Evolutionary conservation across 2,797 vertebrate genomes (phyloP).

Genomic region (Sebastes diploproa): DNA sequence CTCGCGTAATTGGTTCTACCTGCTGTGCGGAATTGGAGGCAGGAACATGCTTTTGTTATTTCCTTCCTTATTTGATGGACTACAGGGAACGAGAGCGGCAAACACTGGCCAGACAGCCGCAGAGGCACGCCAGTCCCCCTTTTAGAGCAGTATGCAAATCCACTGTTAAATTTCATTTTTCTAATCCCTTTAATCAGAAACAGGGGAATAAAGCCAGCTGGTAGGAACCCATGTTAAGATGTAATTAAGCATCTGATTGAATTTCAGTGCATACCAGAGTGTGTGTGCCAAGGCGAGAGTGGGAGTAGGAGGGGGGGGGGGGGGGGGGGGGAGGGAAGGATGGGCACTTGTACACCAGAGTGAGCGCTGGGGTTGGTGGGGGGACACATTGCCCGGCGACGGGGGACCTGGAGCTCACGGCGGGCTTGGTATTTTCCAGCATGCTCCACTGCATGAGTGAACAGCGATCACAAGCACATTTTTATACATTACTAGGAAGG

Average conservation of each 20-base stretch:
- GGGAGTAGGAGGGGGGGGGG: slow-evolving; percentile 17
- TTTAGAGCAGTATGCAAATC: slow-evolving; percentile 89
- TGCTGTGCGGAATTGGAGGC: slow-evolving; percentile 34
- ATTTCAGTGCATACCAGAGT: slow-evolving; percentile 90
- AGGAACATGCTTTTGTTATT: slow-evolving; percentile 29
- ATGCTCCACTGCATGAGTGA: slow-evolving; percentile 71
- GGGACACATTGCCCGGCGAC: slow-evolving; percentile 65
- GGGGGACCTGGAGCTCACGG: slow-evolving; percentile 66
- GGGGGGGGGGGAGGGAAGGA: slow-evolving; percentile 39
- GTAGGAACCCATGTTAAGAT: slow-evolving; percentile 92
- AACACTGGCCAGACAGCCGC: slow-evolving; percentile 56
- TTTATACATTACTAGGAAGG: slow-evolving; percentile 72
- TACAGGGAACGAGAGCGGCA: slow-evolving; percentile 27
- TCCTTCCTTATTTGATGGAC: slow-evolving; percentile 53
- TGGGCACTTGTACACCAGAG: slow-evolving; percentile 75
- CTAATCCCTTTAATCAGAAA: slow-evolving; percentile 96
- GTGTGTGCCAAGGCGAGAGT: slow-evolving; percentile 71
- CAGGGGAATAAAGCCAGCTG: slow-evolving; percentile 97
- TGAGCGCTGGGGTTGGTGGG: slow-evolving; percentile 76
- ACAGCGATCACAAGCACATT: slow-evolving; percentile 75
- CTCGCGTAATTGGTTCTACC: slow-evolving; percentile 43
- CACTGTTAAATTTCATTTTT: slow-evolving; percentile 94
- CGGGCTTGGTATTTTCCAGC: slow-evolving; percentile 71
- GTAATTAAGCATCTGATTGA: slow-evolving; percentile 98
- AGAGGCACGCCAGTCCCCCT: slow-evolving; percentile 72